These are phyloP conservation scores for Microcebus griseorufus DNA, from an alignment of 2,113 vertebrate genomes.

Conservation along the genomic window DNA sequence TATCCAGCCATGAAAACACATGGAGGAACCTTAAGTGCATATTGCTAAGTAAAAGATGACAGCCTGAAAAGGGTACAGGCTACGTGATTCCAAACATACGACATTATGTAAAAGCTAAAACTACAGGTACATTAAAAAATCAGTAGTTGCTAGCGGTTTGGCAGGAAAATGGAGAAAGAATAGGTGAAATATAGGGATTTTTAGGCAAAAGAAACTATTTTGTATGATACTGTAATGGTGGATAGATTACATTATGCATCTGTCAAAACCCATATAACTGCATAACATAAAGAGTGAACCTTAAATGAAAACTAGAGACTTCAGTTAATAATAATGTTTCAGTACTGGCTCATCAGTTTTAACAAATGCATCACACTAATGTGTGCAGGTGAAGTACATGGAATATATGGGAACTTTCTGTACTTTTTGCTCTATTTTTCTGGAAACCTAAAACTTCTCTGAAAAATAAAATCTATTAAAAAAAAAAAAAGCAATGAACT, in stretches of 20 bases:
- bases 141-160: too few relatives aligned
- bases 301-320: background rate
- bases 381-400: background rate
- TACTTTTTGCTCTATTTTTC: background rate
- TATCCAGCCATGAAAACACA: background rate
- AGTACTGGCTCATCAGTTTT: fast-evolving
- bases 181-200: fast-evolving
- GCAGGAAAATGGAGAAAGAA: fast-evolving
- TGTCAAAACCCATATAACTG: background rate
- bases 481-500: background rate
- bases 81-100: background rate
- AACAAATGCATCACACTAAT: background rate
- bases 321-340: background rate
- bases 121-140: background rate
- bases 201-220: background rate
- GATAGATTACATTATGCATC: background rate
- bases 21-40: background rate
- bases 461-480: background rate
- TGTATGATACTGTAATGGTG: too few relatives aligned
- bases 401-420: background rate
- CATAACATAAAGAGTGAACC: background rate
- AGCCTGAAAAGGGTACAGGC: background rate
- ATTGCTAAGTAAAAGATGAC: background rate
- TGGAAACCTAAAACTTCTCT: background rate
- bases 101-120: background rate